These are phyloP conservation scores for Allygus modestus DNA, from an alignment of 2,888 invertebrate species.

Conservation along the genomic window DNA sequence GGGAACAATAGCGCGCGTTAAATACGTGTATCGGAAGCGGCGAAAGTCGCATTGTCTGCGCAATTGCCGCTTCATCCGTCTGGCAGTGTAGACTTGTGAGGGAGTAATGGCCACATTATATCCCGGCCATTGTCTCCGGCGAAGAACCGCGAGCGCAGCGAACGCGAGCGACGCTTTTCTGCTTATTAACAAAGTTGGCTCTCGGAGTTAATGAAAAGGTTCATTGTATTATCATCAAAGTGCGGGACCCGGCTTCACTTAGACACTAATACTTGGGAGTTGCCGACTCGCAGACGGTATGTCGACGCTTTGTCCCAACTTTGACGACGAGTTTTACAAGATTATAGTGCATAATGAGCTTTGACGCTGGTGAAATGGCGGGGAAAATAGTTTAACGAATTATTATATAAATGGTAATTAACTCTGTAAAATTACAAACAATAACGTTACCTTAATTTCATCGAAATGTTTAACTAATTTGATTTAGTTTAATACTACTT, in stretches of 20 bases:
- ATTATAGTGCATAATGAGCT: conserved; percentile 15
- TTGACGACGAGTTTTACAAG: conserved; percentile 15
- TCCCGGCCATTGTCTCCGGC: conserved; percentile 1
- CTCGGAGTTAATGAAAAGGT: conserved; percentile 68
- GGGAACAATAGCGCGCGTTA: conserved; percentile 42
- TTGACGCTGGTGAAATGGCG: not conserved
- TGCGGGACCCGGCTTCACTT: conserved; percentile 38
- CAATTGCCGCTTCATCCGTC: not conserved
- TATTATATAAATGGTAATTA: too few relatives aligned
- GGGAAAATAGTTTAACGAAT: not conserved
- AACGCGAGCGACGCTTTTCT: conserved; percentile 50
- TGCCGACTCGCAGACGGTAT: too few relatives aligned
- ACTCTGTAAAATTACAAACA: too few relatives aligned
- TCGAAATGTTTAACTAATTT: too few relatives aligned
- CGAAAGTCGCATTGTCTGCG: conserved; percentile 2
- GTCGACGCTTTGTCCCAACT: conserved; percentile 27
- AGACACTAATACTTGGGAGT: conserved; percentile 33
- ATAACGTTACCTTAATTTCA: too few relatives aligned
- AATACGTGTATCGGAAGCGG: conserved; percentile 53
- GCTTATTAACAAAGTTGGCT: conserved; percentile 65
- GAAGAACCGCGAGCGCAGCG: conserved; percentile 16
- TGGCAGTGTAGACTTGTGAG: not conserved
- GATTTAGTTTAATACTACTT: too few relatives aligned
- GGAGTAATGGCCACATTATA: conserved; percentile 14
- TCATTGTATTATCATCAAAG: conserved; percentile 67